Percentiles rank a stretch among this genome's conserved stretches.
Conservation (phyloP, 2,888 invertebrate species). For the Archips crataeganus region DNA sequence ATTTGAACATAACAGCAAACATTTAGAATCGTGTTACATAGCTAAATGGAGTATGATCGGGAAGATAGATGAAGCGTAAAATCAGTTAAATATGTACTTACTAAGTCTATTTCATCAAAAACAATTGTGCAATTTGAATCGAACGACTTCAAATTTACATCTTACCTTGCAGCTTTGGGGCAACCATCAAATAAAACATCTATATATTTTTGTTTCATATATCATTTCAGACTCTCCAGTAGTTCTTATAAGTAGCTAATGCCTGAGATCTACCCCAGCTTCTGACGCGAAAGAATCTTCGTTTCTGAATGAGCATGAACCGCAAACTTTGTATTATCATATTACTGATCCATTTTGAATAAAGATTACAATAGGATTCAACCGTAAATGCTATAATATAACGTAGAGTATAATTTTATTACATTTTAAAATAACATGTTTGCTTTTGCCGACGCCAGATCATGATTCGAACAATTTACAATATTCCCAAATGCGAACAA, state of each 20-base stretch:
- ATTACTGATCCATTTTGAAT: neutral
- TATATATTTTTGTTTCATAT: neutral
- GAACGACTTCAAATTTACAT: neutral
- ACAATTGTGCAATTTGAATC: neutral
- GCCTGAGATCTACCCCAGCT: neutral
- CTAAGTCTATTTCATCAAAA: neutral
- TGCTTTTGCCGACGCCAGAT: slow-evolving; percentile 7
- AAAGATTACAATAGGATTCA: neutral
- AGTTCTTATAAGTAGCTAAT: neutral
- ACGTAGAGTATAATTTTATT: neutral
- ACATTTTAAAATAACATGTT: neutral
- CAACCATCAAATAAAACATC: neutral
- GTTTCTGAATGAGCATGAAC: neutral
- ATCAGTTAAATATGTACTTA: neutral
- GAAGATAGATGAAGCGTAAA: slow-evolving; percentile 6
- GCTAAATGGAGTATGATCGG: slow-evolving; percentile 4
- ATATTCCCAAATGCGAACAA: neutral
- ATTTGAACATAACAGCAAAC: slow-evolving; percentile 36
- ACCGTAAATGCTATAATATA: slow-evolving; percentile 11
- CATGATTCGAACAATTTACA: neutral
- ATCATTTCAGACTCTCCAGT: neutral
- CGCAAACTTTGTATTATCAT: neutral
- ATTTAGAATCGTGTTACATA: slow-evolving; percentile 8
- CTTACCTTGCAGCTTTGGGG: neutral
- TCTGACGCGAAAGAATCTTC: neutral